Conservation (phyloP, 2,888 invertebrate genomes). For the Troides oblongomaculatus region DNA sequence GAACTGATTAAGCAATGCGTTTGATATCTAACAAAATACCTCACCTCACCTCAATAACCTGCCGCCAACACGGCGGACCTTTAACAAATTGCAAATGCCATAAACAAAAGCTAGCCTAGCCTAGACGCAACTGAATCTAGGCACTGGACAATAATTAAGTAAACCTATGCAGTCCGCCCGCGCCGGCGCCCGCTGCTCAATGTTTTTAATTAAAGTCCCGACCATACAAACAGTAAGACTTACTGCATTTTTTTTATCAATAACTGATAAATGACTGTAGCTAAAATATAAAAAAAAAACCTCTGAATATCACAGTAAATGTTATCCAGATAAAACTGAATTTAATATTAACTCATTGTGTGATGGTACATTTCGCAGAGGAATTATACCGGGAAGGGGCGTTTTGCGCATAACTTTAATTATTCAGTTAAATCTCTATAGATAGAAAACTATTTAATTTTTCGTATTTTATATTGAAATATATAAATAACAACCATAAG, state of each 20-base stretch:
- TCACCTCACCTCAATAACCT: conserved; percentile 15
- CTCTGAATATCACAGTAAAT: too few species aligned
- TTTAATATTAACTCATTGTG: neutral
- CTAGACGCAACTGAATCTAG: conserved; percentile 30
- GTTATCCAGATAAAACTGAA: neutral
- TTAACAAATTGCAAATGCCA: conserved; percentile 23
- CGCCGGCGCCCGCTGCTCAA: conserved; percentile 41
- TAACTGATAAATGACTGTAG: neutral
- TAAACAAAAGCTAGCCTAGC: conserved; percentile 23
- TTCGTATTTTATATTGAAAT: too few species aligned
- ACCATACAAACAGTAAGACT: conserved; percentile 3
- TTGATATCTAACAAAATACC: conserved; percentile 10
- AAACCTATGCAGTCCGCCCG: conserved; percentile 38
- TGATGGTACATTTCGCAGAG: too few species aligned
- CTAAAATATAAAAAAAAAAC: too few species aligned
- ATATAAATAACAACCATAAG: too few species aligned
- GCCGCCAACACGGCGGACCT: neutral
- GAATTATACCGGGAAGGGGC: too few species aligned
- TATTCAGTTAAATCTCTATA: too few species aligned
- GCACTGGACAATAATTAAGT: conserved; percentile 33
- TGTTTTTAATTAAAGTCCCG: conserved; percentile 13
- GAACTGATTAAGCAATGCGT: neutral
- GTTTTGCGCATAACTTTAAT: too few species aligned
- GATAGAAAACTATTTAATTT: too few species aligned
- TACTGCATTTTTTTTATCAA: neutral